Evolutionary conservation across 2,113 vertebrate genomes (phyloP).

Genomic region (Hypocryptadius cinnamomeus): DNA sequence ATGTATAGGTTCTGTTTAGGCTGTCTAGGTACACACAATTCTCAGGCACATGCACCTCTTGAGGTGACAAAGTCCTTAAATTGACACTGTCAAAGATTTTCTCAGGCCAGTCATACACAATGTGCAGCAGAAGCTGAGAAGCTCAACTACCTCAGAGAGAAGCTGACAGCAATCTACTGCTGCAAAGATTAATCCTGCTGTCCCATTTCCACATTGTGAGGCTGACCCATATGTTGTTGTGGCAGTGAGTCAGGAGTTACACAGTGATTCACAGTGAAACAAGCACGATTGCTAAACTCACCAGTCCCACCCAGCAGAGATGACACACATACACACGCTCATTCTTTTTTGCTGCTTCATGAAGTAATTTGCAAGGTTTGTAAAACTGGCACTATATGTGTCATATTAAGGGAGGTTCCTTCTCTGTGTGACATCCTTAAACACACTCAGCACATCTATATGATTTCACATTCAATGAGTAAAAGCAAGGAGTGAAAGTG

Average conservation of each 20-base stretch:
- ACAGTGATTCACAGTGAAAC: neutral
- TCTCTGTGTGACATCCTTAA: neutral
- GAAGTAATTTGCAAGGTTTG: neutral
- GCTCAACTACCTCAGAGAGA: neutral
- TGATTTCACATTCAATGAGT: neutral
- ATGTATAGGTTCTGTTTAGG: neutral
- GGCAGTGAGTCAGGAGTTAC: conserved; percentile 3
- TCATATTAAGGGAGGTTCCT: neutral
- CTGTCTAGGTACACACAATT: neutral
- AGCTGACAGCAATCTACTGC: neutral
- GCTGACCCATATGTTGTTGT: neutral
- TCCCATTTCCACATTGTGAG: neutral
- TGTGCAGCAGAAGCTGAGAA: neutral
- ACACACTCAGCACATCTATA: neutral
- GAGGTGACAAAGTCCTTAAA: neutral
- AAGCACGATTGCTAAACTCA: neutral
- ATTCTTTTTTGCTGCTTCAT: neutral
- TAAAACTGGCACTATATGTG: neutral
- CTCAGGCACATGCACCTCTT: neutral
- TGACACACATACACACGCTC: neutral
- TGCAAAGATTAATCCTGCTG: neutral
- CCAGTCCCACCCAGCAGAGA: neutral
- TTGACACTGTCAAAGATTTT: neutral
- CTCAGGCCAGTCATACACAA: neutral
- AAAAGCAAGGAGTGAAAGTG: neutral